These are phyloP conservation scores for Enteromius treurensis DNA, from an alignment of 2,797 vertebrate species.

Conservation along the genomic window DNA sequence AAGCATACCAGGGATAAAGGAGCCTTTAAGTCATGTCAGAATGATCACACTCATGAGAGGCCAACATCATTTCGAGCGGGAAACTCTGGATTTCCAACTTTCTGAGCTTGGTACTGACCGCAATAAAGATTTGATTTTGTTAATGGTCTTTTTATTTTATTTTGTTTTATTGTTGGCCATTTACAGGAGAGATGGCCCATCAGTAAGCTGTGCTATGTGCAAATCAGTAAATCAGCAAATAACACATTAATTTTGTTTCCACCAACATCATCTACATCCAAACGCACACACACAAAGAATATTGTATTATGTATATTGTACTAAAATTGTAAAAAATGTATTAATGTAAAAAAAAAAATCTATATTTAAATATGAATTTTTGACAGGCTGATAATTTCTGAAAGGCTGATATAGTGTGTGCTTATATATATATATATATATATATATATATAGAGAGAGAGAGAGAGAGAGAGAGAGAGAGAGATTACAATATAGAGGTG, in stretches of 20 bases:
- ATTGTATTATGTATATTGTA: too few relatives aligned
- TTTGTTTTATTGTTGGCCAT: neutral
- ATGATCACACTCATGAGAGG: neutral
- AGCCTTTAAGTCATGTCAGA: neutral
- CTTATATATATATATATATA: too few relatives aligned
- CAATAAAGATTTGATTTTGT: neutral
- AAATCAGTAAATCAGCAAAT: too few relatives aligned
- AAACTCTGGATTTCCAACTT: slow-evolving; percentile 1
- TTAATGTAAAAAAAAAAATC: too few relatives aligned
- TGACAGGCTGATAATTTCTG: too few relatives aligned
- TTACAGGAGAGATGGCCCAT: neutral
- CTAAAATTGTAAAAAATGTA: too few relatives aligned
- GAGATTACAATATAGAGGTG: neutral
- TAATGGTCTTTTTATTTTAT: too few relatives aligned
- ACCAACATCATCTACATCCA: neutral
- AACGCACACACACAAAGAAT: neutral
- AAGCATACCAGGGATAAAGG: slow-evolving; percentile 1
- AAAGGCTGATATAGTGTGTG: too few relatives aligned
- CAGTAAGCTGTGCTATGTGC: neutral
- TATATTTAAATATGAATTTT: too few relatives aligned
- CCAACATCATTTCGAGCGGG: neutral
- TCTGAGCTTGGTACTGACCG: neutral
- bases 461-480: too few relatives aligned
- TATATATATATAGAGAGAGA: too few relatives aligned
- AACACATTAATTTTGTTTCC: neutral